Conservation (phyloP, 2,797 vertebrate genomes). For the Pelobates cultripes region DNA sequence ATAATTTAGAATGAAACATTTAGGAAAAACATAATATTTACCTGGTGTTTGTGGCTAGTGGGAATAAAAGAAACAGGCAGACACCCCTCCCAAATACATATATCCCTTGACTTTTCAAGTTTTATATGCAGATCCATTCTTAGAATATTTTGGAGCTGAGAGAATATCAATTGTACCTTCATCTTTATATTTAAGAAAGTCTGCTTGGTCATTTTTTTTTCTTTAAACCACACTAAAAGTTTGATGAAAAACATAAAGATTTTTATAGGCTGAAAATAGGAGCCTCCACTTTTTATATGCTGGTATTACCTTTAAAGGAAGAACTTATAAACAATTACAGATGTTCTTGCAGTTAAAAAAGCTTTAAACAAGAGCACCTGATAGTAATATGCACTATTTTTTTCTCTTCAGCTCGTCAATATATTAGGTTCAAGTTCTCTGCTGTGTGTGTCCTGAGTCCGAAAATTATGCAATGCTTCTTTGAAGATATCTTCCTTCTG, state of each 20-base stretch:
- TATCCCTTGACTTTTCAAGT: too few species aligned
- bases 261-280: slow-evolving; percentile 26
- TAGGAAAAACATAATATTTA: too few species aligned
- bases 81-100: too few species aligned
- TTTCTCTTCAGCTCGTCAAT: slow-evolving; percentile 15
- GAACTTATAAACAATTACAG: slow-evolving; percentile 25
- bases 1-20: too few species aligned
- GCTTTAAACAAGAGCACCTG: slow-evolving; percentile 28
- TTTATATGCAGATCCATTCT: too few species aligned
- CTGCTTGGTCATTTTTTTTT: background rate
- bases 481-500: slow-evolving; percentile 32
- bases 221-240: too few species aligned
- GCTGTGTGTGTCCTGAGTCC: slow-evolving; percentile 16
- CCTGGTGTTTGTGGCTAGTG: too few species aligned
- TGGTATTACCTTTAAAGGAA: slow-evolving; percentile 28
- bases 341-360: slow-evolving; percentile 27
- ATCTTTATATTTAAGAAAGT: too few species aligned
- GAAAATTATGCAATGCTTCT: slow-evolving; percentile 26
- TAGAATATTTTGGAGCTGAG: too few species aligned
- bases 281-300: slow-evolving; percentile 2
- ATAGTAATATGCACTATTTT: slow-evolving; percentile 15
- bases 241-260: background rate
- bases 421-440: slow-evolving; percentile 28
- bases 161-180: too few species aligned
- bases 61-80: too few species aligned